Conservation (phyloP, 2,888 invertebrate species). For the Cosmopolites sordidus region DNA sequence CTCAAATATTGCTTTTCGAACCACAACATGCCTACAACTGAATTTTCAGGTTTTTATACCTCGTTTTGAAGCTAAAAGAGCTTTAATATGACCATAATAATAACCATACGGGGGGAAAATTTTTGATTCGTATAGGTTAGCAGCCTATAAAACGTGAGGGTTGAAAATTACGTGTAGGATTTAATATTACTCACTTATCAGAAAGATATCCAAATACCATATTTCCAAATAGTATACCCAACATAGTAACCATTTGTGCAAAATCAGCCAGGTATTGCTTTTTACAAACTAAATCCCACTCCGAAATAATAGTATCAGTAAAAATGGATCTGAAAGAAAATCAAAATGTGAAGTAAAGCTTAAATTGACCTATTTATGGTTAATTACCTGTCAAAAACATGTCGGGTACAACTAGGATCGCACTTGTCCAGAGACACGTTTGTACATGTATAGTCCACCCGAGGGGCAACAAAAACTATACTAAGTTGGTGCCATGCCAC, state of each 20-base stretch:
- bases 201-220: conserved; percentile 70
- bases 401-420: conserved; percentile 51
- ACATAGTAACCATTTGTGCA: conserved; percentile 75
- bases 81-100: too few relatives aligned
- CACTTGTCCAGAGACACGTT: conserved; percentile 53
- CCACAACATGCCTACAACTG: too few relatives aligned
- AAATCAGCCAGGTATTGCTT: conserved; percentile 63
- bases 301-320: conserved; percentile 66
- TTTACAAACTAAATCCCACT: conserved; percentile 73
- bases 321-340: conserved; percentile 51
- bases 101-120: too few relatives aligned
- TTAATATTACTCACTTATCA: conserved; percentile 60
- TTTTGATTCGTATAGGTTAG: too few relatives aligned
- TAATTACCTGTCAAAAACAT: conserved; percentile 45
- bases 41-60: too few relatives aligned
- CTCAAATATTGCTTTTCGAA: too few relatives aligned
- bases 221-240: conserved; percentile 71
- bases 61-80: too few relatives aligned
- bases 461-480: conserved; percentile 72
- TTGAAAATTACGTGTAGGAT: too few relatives aligned
- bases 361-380: not conserved
- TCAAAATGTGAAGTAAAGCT: not conserved
- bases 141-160: too few relatives aligned
- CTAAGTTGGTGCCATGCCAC: conserved; percentile 78
- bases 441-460: conserved; percentile 52